Base-by-base conservation (phyloP, 2,113 vertebrate genomes). In the Cynocephalus volans region DNA sequence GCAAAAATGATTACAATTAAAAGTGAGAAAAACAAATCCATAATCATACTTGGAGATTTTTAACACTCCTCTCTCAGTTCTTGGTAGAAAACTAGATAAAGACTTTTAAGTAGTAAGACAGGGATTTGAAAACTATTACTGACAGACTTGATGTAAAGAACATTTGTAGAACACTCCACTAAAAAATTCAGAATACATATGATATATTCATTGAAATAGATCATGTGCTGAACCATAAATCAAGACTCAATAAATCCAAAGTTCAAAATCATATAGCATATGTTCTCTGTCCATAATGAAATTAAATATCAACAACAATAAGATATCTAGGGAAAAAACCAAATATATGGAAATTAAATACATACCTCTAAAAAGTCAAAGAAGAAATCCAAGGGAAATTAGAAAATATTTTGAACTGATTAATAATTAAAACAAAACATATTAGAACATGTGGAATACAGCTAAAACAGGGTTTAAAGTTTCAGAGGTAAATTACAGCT, bases 281-380 rank as follows among this genome's bases (percentile, higher is more conserved):
- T 21, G 24, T 67, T 72, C 62, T 69, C 23, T 70, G 33, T 60
- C 17, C 26, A 82, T 13, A n/a, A 14, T 17, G 67, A 7, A 73
- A 50, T 45, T 84, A 72, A 36, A 64, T 48, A 89, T 76, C 36
- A 83, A 45, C 31, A 60, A 50, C 36, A 83, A 45, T 36, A 60
- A 50, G 80, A 26, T 48, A 72, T 24, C 84, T n/a, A 73, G 56
- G 41, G 41, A 26, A 54, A 65, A 72, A 18, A 83, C 17, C 28
- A 87, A 70, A 50, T 24, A 88, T 36, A 31, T 97, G 45, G 11
- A 91, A 86, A 72, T 56, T 65, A 93, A 95, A 76, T 26, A 56
- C 8, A 50, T 8, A 69, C 5, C 28, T 72, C 48, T 73, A 21
- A 86, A 0, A 13, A 94, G 33, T 54, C 19, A 67, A 89, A 89